Evolutionary conservation across 92 coral and sea anemone genomes (phyloP), one percentile per base, ranked within the genome.

Genomic region (Porites evermanni): DNA sequence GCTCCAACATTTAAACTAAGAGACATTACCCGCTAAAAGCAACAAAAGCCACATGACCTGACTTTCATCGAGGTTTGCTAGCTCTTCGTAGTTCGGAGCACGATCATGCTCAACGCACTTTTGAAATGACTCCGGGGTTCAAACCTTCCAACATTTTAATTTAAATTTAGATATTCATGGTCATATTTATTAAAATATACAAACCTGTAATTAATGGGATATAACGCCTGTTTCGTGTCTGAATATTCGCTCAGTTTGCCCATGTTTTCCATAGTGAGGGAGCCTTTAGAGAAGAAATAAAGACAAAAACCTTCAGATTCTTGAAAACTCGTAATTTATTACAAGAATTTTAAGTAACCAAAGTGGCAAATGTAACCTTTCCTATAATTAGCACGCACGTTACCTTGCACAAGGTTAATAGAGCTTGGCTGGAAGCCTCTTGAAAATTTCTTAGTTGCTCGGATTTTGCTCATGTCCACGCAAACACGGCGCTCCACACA

Each of bases 401-500:
- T 73, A 88, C 99, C 99, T 92, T 95, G 96, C 44, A 97, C 92
- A 51, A 97, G 97, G 67, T 91, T 89, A 38, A 97, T 91, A 16
- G 88, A 74, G 53, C 88, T 85, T 2, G 97, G 95, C 74, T 93
- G 90, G 61, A 90, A 96, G 1, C 99, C 99, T 86, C 92, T 92
- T 1, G 92, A 84, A 12, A 85, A 88, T 70, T 95, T 95, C 91
- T 95, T 95, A 38, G 89, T 90, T 2, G 98, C 92, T 68, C 98
- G 91, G 19, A 97, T 84, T 80, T 93, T 97, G 88, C 97, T 93
- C 97, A 97, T 93, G 74, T 97, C 99, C 51, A 97, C 91, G 89
- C 98, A 97, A 71, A 97, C 99, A 64, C 99, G 98, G 5, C 99
- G 95, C 81, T 97, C 99, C 64, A 97, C 98, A 53, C 97, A 86